A percentile compares a stretch with the other conserved stretches of the same genome.
phyloP scores from a whole-genome alignment of 2,797 vertebrate species.

The Galaxias olidus region DNA sequence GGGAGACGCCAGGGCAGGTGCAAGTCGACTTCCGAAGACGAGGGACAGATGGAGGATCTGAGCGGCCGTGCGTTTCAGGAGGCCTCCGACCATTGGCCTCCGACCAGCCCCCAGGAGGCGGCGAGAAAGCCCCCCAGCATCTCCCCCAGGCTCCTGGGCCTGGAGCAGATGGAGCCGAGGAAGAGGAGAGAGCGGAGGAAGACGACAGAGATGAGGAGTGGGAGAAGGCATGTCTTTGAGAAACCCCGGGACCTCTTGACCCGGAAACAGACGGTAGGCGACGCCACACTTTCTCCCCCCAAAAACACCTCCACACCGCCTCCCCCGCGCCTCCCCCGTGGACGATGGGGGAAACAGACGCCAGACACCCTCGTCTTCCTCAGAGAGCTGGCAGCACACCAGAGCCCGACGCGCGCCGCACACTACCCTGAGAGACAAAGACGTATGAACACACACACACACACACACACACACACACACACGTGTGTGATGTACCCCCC shows the following conservation, averaged over 20 bases:
- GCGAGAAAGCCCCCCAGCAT: too few species aligned
- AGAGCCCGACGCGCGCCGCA: conserved; percentile 45
- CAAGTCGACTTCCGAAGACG: too few species aligned
- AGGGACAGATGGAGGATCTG: too few species aligned
- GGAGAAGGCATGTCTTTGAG: background rate
- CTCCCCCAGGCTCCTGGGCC: too few species aligned
- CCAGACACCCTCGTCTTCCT: background rate
- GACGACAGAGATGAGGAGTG: background rate
- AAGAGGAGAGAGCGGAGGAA: background rate
- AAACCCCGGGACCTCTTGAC: background rate
- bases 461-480: background rate
- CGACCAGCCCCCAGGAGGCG: too few species aligned
- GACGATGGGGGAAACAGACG: too few species aligned
- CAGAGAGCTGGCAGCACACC: conserved; percentile 35
- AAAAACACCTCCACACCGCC: conserved; percentile 41
- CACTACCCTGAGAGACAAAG: conserved; percentile 14
- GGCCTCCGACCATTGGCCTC: too few species aligned
- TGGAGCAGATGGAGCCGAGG: too few species aligned
- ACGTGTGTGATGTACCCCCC: too few species aligned
- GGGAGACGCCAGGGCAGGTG: too few species aligned
- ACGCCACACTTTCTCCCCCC: conserved; percentile 36
- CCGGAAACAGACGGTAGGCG: conserved; percentile 15
- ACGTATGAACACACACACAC: conserved; percentile 21
- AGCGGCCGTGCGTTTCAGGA: too few species aligned
- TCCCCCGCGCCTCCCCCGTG: too few species aligned